phyloP scores from a whole-genome alignment of 2,888 invertebrate genomes.

The Blastobasis adustella region DNA sequence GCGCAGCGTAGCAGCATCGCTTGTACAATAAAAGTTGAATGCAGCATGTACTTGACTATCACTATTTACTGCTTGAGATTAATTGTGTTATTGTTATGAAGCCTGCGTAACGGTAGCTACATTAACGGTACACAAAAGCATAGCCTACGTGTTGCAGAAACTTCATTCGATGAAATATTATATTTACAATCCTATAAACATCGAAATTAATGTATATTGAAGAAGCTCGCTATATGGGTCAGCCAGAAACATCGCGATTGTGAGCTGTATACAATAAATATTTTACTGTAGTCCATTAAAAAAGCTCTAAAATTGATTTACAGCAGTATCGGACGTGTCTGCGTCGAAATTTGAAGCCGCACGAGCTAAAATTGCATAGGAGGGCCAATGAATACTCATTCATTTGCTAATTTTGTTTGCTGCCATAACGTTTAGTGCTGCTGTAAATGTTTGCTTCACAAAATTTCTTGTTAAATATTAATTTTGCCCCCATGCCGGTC shows the following conservation, averaged over 20 bases:
- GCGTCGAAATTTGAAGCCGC: constrained; percentile 40
- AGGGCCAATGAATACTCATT: constrained; percentile 56
- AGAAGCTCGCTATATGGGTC: constrained; percentile 1
- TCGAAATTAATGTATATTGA: constrained; percentile 5
- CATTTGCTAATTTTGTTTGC: constrained; percentile 66
- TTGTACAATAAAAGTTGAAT: too few relatives aligned
- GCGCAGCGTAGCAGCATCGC: too few relatives aligned
- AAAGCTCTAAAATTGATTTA: constrained; percentile 68
- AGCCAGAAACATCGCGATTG: constrained; percentile 15
- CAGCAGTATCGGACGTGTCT: constrained; percentile 39
- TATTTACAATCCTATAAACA: background rate
- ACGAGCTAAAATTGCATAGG: constrained; percentile 39
- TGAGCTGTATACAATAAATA: constrained; percentile 40
- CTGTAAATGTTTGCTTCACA: constrained; percentile 54
- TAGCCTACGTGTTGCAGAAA: too few relatives aligned
- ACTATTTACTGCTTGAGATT: too few relatives aligned
- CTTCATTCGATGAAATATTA: too few relatives aligned
- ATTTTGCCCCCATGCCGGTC: constrained; percentile 2
- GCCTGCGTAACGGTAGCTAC: too few relatives aligned
- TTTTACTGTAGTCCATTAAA: constrained; percentile 61
- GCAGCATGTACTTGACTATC: too few relatives aligned
- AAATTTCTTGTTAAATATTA: constrained; percentile 26
- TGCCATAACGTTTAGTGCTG: constrained; percentile 53
- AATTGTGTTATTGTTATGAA: too few relatives aligned
- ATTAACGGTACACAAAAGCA: too few relatives aligned